Base-by-base conservation (phyloP, 2,888 invertebrate species). In the Phaonia tiefii region DNA sequence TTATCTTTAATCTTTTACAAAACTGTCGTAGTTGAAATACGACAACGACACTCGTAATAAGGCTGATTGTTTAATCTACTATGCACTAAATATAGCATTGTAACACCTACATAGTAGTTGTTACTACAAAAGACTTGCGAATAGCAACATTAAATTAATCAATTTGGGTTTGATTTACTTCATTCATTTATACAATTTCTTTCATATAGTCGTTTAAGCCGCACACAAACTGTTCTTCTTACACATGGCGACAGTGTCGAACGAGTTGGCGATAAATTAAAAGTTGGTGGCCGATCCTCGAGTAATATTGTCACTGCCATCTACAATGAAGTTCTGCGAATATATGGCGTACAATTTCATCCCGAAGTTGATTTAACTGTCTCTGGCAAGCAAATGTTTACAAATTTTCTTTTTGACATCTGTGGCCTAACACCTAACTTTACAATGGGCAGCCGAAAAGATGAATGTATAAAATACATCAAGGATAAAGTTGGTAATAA, bases 301-400 rank as follows among this genome's bases (percentile, higher is more conserved):
- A 94, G 94, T 87, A 94, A 95, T 84, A 94, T 97, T 89, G 93
- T 97, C 85, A 95, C 97, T 11, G 99, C 96, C 75, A 96, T 99
- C 87, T 96, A 96, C 87, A 97, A 97, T 92, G 98, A 98, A 88
- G 95, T 96, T 89, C 92, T 95, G 90, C 94, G 96, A 72, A 93
- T 98, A 77, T 99, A 98, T 89, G 99, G 99, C 31, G 96, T 99
- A 82, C 99, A 99, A 92, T 99, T 99, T 91, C 99, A 99, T 91
- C 99, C 99, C 0, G 99, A 99, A 93, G 97, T 99, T 84, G 99
- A 99, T 90, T 94, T 99, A 86, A 98, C 99, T 0, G 93, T 94
- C 13, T 95, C 97, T 89, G 99, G 99, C 80, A 95, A 95, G 91
- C 93, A 94, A 87, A 99, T 99, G 94, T 91, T 99, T 87, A 94